Evolutionary conservation across 2,888 invertebrate genomes (phyloP).

Genomic region (Thereva unica): DNA sequence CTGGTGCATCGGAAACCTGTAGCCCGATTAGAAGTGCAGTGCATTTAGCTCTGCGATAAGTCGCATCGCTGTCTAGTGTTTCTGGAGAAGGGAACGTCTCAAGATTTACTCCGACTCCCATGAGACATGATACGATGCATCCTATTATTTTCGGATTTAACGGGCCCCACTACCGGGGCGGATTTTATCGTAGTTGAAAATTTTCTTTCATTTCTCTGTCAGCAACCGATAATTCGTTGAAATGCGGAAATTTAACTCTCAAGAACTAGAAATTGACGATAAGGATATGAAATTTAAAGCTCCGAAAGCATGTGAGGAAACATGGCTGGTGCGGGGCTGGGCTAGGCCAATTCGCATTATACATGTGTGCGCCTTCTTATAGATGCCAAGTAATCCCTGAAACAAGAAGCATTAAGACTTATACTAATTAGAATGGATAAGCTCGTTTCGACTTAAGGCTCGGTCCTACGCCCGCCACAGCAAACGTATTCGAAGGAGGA

Average conservation of each 20-base stretch:
- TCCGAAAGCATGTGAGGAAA: neutral
- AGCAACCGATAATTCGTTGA: constrained; percentile 17
- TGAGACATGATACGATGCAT: too few relatives aligned
- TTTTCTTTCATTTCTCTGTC: constrained; percentile 14
- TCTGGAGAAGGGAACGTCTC: too few relatives aligned
- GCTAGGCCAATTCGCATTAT: neutral
- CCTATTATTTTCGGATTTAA: too few relatives aligned
- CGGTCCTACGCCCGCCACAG: neutral
- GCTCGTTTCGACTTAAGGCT: constrained; percentile 44
- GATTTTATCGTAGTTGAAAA: constrained; percentile 17
- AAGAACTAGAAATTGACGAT: constrained; percentile 23
- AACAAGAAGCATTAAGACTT: constrained; percentile 44
- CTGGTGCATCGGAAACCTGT: too few relatives aligned
- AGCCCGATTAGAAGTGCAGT: too few relatives aligned
- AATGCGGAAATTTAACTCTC: constrained; percentile 21
- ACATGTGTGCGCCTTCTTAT: constrained; percentile 31
- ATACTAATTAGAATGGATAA: constrained; percentile 47
- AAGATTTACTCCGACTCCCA: too few relatives aligned
- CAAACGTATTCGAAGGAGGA: constrained; percentile 21
- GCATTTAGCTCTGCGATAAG: too few relatives aligned
- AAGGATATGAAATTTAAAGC: constrained; percentile 12
- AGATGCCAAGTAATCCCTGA: constrained; percentile 40
- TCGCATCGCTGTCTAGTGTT: too few relatives aligned
- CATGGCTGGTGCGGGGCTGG: neutral
- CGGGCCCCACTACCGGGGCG: too few relatives aligned